These are phyloP conservation scores for Acanthurus leucopareius DNA, from an alignment of 2,797 vertebrate species.

Conservation along the genomic window DNA sequence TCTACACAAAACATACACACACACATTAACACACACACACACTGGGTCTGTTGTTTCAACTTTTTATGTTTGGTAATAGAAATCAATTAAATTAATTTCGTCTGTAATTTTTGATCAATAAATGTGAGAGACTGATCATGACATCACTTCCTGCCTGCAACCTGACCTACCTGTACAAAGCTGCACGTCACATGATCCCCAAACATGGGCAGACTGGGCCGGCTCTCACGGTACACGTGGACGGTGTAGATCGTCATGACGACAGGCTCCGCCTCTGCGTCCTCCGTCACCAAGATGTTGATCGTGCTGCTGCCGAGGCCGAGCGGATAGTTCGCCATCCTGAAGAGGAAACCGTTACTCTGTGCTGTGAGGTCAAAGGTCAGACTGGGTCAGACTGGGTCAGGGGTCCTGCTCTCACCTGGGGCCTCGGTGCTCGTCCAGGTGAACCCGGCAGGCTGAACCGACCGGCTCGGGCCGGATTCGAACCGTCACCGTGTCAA, in stretches of 20 bases:
- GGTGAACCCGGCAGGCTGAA: constrained; percentile 85
- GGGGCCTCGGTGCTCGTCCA: constrained; percentile 90
- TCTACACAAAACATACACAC: too few species aligned
- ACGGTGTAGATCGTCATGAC: constrained; percentile 90
- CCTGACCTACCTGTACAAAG: constrained; percentile 90
- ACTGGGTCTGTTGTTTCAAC: too few species aligned
- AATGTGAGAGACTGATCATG: too few species aligned
- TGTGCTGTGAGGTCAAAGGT: not conserved
- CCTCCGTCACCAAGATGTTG: constrained; percentile 87
- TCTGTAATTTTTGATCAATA: too few species aligned
- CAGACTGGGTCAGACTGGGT: not conserved
- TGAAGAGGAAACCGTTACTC: constrained; percentile 52
- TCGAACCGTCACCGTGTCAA: constrained; percentile 89
- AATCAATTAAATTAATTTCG: too few species aligned
- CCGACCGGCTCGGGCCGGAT: constrained; percentile 88
- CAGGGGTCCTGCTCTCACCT: constrained; percentile 81
- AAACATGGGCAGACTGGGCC: constrained; percentile 94
- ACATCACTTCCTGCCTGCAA: too few species aligned
- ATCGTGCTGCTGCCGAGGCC: constrained; percentile 92
- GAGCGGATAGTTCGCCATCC: constrained; percentile 89
- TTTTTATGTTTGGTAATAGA: too few species aligned
- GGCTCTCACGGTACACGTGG: constrained; percentile 90
- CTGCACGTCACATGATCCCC: constrained; percentile 92
- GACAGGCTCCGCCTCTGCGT: constrained; percentile 73
- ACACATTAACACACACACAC: too few species aligned